Evolutionary conservation across 2,113 vertebrate species (phyloP).

Genomic region (Sphaerodactylus townsendi): DNA sequence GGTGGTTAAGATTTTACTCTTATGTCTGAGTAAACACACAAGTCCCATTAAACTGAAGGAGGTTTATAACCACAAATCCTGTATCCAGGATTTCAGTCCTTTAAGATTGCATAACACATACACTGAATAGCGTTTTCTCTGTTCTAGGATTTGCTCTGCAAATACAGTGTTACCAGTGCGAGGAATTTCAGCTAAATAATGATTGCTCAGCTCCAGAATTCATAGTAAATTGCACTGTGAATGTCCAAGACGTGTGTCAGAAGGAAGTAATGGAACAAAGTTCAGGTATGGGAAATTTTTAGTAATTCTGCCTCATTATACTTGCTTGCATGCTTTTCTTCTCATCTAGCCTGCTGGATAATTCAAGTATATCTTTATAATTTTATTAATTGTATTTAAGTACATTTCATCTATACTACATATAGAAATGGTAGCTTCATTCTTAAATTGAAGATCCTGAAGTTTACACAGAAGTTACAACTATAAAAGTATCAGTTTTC

Average conservation of each 20-base stretch:
- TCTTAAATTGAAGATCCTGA: constrained; percentile 32
- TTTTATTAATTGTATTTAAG: background rate
- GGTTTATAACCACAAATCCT: background rate
- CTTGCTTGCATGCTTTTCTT: background rate
- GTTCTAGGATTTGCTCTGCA: constrained; percentile 84
- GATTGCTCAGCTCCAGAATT: constrained; percentile 96
- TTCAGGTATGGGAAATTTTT: constrained; percentile 81
- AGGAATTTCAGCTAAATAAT: constrained; percentile 91
- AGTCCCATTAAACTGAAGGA: background rate
- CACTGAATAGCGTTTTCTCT: constrained; percentile 22
- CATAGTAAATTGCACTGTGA: constrained; percentile 97
- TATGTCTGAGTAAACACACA: too few species aligned
- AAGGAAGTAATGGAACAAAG: constrained; percentile 96
- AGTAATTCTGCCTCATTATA: background rate
- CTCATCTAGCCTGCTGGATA: background rate
- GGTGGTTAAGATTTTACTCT: too few species aligned
- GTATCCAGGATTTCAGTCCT: background rate
- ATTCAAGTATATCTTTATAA: background rate
- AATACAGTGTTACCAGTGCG: constrained; percentile 99
- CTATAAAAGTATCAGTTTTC: constrained; percentile 46
- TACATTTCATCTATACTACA: constrained; percentile 11
- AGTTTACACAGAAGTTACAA: constrained; percentile 38
- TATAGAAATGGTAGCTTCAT: background rate
- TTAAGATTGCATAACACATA: background rate
- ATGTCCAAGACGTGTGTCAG: constrained; percentile 98